Evolutionary conservation across 2,113 vertebrate genomes (phyloP).

Genomic region (Saguinus imperator): DNA sequence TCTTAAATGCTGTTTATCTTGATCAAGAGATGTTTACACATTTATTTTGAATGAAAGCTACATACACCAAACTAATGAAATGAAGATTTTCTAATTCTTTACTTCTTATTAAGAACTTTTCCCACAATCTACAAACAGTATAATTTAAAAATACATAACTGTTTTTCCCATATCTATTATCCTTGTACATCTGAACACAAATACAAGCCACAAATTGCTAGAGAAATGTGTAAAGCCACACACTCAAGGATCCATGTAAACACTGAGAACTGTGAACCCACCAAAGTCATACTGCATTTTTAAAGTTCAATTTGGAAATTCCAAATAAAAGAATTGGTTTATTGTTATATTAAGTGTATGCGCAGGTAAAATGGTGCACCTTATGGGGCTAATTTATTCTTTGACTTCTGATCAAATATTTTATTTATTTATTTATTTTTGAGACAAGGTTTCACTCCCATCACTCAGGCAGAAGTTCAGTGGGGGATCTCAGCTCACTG

Average conservation of each 20-base stretch:
- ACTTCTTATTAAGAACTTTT: slow-evolving; percentile 52
- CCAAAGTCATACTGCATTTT: not conserved
- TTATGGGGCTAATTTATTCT: not conserved
- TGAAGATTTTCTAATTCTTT: slow-evolving; percentile 47
- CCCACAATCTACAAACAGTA: slow-evolving; percentile 48
- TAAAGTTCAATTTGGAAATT: slow-evolving; percentile 16
- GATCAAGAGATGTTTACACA: slow-evolving; percentile 43
- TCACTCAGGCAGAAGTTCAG: no score
- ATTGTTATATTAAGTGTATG: not conserved
- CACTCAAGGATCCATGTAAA: not conserved
- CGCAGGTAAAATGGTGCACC: not conserved
- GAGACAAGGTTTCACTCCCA: no score
- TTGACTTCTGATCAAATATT: not conserved
- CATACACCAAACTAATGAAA: slow-evolving; percentile 71
- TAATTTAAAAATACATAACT: slow-evolving; percentile 47
- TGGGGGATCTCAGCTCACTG: no score
- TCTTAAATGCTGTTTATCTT: slow-evolving; percentile 63
- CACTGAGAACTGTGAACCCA: not conserved
- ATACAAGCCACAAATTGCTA: not conserved
- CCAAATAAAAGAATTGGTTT: not conserved
- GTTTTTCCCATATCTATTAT: not conserved
- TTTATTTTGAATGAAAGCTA: slow-evolving; percentile 69
- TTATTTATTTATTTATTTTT: no score
- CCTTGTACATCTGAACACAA: not conserved
- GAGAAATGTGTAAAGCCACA: slow-evolving; percentile 27